These are phyloP conservation scores for Microtus pennsylvanicus DNA, from an alignment of 2,113 vertebrate genomes.

Conservation along the genomic window DNA sequence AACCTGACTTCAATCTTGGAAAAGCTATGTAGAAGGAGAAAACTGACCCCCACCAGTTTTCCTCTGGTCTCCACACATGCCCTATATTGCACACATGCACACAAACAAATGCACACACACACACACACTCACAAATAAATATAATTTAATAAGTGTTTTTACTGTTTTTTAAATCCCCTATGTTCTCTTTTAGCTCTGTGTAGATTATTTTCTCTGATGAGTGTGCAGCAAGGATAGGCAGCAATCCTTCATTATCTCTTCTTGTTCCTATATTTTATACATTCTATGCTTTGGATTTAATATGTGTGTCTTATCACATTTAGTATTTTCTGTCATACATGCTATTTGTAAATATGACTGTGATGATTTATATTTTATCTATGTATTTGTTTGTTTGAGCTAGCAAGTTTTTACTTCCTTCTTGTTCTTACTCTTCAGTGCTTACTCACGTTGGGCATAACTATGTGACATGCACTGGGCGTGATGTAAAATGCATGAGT, in stretches of 20 bases:
- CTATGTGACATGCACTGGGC: background rate
- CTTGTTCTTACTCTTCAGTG: background rate
- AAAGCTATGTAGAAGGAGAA: background rate
- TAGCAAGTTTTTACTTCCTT: background rate
- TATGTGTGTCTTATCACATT: background rate
- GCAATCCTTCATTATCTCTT: background rate
- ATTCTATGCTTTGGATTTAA: background rate
- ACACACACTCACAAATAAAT: background rate
- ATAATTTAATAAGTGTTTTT: background rate
- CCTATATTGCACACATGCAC: background rate
- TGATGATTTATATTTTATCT: background rate
- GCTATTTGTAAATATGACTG: background rate
- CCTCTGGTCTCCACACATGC: background rate
- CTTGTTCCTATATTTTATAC: background rate
- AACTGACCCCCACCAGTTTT: too few species aligned
- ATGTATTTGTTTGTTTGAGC: background rate
- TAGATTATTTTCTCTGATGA: background rate
- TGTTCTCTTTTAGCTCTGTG: background rate
- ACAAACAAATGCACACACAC: background rate
- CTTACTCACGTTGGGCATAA: background rate
- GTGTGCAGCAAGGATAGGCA: fast-evolving
- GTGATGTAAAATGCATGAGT: background rate
- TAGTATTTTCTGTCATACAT: background rate
- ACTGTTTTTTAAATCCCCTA: background rate
- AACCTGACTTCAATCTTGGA: background rate